Base-by-base conservation (phyloP, 2,113 vertebrate genomes). In the Marmota monax region DNA sequence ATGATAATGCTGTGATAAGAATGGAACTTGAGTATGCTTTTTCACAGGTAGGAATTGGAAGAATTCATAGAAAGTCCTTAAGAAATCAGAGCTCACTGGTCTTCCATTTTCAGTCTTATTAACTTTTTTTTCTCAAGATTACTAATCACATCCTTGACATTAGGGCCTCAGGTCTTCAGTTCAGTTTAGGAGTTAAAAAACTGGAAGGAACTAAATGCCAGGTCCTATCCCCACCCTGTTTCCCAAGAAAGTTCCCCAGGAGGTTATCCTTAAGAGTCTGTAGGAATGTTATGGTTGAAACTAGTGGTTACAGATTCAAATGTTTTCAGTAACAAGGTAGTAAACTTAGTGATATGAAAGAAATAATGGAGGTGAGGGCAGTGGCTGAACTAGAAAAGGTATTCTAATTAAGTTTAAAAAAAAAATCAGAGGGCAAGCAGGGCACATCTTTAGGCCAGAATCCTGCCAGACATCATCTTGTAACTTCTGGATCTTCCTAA, bases 401-500 rank as follows among this genome's bases (percentile, higher is more conserved):
- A 39, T 65, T 89, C 48, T 73, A 92, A 84, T 82, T 82, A 34
- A 29, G 29, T 86, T 83, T 85, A 48, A 32, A 18, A 74, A 37
- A 37, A 42, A 80, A 42, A 80, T 58, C 18, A 10, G 8, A 65
- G 25, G 39, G 5, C 29, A 94, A 74, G 18, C 11, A 92, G 90
- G 95, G 29, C 8, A 53, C 92, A 84, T 72, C 51, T 84, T 92
- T 65, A 95, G 48, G 76, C 29, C 51, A 87, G 42, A 37, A 34
- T 77, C n/a, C 72, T 79, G 65, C 70, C 76, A 91, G 70, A 86
- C 42, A 56, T 61, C 14, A 39, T 80, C 80, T 45, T 82, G 10
- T 89, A 73, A 79, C 63, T 80, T 92, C 39, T 92, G 17, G 56
- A 37, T 91, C 88, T 79, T 94, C 58, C 67, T 69, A 77, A 93